Conservation (phyloP, 2,113 vertebrate species). For the Coracopsis vasa region DNA sequence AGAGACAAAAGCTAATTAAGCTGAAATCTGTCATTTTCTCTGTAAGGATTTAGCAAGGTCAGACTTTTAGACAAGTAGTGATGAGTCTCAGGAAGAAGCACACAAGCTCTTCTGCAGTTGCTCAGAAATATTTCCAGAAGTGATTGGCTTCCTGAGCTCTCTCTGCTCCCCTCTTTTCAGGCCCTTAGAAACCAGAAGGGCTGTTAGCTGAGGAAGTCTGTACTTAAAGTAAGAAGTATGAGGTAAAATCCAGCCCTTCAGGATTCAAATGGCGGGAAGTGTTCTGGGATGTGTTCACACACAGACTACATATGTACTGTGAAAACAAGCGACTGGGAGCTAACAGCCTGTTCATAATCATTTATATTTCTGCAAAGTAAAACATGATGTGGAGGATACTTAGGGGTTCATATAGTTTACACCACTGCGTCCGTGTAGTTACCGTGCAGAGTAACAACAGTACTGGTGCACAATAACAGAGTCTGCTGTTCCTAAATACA, state of each 20-base stretch:
- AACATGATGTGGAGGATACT: not conserved
- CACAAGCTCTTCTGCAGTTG: not conserved
- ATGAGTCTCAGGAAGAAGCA: not conserved
- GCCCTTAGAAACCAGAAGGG: not conserved
- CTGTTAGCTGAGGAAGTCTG: constrained; percentile 36
- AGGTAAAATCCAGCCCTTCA: constrained; percentile 17
- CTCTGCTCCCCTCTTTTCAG: not conserved
- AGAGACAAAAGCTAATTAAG: constrained; percentile 59
- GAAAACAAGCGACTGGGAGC: not conserved
- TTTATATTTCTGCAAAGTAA: constrained; percentile 4
- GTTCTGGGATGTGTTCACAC: constrained; percentile 19
- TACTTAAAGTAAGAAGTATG: constrained; percentile 11
- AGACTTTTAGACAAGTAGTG: constrained; percentile 43
- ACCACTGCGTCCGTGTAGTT: rapidly evolving
- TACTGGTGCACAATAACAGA: not conserved
- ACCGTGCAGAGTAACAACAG: not conserved
- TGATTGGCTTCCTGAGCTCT: not conserved
- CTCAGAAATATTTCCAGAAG: not conserved
- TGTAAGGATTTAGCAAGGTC: constrained; percentile 49
- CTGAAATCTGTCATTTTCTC: constrained; percentile 62
- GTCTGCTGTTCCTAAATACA: not conserved
- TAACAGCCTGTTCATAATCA: constrained; percentile 10
- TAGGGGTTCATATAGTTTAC: not conserved
- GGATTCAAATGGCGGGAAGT: not conserved
- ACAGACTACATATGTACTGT: not conserved